These are phyloP conservation scores for Argynnis bischoffii DNA, from an alignment of 2,888 invertebrate species.

Conservation along the genomic window DNA sequence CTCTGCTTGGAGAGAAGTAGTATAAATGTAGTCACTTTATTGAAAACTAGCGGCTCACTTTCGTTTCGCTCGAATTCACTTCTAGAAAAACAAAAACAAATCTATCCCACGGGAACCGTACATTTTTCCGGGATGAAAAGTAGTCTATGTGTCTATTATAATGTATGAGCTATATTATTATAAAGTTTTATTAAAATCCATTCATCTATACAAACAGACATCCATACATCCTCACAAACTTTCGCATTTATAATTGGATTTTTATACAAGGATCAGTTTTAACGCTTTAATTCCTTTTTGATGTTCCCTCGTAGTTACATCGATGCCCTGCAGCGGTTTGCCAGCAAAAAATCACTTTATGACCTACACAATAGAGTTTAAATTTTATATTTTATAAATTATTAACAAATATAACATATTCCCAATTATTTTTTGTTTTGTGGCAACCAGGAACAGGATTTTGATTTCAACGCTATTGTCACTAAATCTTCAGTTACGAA, in stretches of 20 bases:
- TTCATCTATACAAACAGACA: neutral
- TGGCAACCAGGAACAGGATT: too few species aligned
- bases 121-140: too few species aligned
- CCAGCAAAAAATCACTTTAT: neutral
- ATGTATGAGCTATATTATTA: too few species aligned
- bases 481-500: too few species aligned
- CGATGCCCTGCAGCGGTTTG: neutral
- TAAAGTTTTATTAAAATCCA: too few species aligned
- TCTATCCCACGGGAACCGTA: too few species aligned
- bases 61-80: too few species aligned
- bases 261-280: conserved; percentile 9
- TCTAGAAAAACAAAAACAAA: too few species aligned
- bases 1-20: too few species aligned
- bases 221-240: neutral
- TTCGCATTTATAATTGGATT: neutral
- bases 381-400: neutral
- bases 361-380: neutral
- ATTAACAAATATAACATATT: neutral
- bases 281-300: conserved; percentile 12
- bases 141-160: too few species aligned
- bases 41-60: neutral
- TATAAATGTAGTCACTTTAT: neutral
- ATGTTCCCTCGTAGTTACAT: neutral
- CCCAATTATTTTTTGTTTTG: too few species aligned
- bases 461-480: too few species aligned